A percentile compares a stretch with the other conserved stretches of the same genome.
These are phyloP conservation scores for Pseudocheirus occidentalis DNA, from an alignment of 2,797 vertebrate species.

Conservation along the genomic window DNA sequence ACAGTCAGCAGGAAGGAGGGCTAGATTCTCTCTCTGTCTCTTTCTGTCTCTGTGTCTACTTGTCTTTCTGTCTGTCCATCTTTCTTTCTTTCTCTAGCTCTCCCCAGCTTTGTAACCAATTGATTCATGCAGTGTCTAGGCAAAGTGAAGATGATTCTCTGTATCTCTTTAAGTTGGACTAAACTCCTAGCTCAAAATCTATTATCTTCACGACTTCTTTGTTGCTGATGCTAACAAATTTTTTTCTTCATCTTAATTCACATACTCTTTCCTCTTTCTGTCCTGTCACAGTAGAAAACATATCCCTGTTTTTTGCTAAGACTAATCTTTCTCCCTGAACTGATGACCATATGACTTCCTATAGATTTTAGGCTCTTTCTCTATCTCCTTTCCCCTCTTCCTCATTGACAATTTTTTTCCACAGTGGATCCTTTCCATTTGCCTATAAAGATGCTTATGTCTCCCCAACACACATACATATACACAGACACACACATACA, in stretches of 20 bases:
- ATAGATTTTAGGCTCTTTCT: neutral
- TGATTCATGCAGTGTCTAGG: neutral
- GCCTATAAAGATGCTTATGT: neutral
- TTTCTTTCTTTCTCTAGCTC: neutral
- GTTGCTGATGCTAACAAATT: neutral
- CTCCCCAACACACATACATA: neutral
- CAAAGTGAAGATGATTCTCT: neutral
- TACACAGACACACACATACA: too few relatives aligned
- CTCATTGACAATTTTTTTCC: neutral
- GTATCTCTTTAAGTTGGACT: neutral
- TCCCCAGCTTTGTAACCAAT: neutral
- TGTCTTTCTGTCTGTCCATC: too few relatives aligned
- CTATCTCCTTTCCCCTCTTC: neutral
- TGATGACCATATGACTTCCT: neutral
- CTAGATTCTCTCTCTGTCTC: too few relatives aligned
- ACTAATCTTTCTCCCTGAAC: neutral
- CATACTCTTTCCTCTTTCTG: neutral
- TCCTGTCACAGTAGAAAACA: neutral
- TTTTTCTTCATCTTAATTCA: neutral
- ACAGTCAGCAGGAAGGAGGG: too few relatives aligned
- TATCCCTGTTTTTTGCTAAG: neutral
- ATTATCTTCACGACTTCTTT: neutral
- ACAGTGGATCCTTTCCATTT: neutral
- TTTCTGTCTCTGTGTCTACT: neutral
- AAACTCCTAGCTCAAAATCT: neutral